Conservation (phyloP, 2,888 invertebrate genomes). For the Hirtodrosophila confusa region DNA sequence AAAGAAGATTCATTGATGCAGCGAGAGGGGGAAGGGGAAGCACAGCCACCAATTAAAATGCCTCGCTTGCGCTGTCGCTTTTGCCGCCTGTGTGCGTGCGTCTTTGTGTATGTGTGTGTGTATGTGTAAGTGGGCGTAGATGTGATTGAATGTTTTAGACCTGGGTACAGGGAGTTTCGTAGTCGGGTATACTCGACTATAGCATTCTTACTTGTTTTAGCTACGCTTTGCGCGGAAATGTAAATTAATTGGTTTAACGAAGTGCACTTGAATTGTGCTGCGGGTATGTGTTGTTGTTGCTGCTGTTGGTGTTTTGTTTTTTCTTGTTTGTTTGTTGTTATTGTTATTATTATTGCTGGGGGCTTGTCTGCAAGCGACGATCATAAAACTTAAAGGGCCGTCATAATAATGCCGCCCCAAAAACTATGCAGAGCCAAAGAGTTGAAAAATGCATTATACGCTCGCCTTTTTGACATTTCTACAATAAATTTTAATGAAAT, state of each 20-base stretch:
- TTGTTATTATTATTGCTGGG: slow-evolving; percentile 42
- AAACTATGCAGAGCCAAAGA: slow-evolving; percentile 3
- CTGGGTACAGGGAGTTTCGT: too few relatives aligned
- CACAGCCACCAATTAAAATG: too few relatives aligned
- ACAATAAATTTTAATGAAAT: slow-evolving; percentile 50
- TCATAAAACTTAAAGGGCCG: slow-evolving; percentile 42
- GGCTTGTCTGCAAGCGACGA: slow-evolving; percentile 24
- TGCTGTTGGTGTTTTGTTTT: slow-evolving; percentile 12
- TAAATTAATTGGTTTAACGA: slow-evolving; percentile 79
- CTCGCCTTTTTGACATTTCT: slow-evolving; percentile 49
- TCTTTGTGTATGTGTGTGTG: too few relatives aligned
- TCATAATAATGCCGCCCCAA: slow-evolving; percentile 26
- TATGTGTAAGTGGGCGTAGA: too few relatives aligned
- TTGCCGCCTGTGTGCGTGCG: too few relatives aligned
- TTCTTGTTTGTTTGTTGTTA: slow-evolving; percentile 10
- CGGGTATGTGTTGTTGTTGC: slow-evolving; percentile 39
- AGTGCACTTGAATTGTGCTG: slow-evolving; percentile 72
- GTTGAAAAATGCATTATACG: slow-evolving; percentile 20
- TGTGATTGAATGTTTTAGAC: too few relatives aligned
- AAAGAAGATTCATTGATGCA: too few relatives aligned
- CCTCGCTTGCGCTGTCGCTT: too few relatives aligned
- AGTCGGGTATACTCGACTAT: too few relatives aligned
- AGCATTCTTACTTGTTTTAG: too few relatives aligned
- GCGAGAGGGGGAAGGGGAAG: too few relatives aligned
- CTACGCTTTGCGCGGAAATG: slow-evolving; percentile 72